Percentiles rank a stretch among this genome's conserved stretches.
Evolutionary conservation across 1,140 invertebrate species (phyloP).

Genomic region (Aleiodes sp.): DNA sequence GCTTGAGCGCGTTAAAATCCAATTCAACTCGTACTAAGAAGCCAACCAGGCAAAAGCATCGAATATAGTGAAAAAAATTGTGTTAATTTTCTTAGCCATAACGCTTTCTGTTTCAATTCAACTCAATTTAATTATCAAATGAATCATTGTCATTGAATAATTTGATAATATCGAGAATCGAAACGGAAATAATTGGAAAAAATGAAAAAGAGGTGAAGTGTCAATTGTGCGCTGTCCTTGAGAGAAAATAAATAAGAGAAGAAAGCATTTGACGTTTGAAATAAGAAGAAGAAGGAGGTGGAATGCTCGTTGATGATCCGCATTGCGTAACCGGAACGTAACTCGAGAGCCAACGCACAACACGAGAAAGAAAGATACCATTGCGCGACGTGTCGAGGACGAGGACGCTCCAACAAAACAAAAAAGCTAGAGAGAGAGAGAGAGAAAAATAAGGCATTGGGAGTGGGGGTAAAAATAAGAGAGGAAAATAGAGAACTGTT

Average conservation of each 20-base stretch:
- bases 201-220: conserved; percentile 7
- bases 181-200: background rate
- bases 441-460: background rate
- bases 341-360: conserved; percentile 27
- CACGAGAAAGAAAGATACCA: background rate
- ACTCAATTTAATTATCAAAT: no score
- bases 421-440: background rate
- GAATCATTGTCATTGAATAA: no score
- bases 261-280: conserved; percentile 8
- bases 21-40: conserved; percentile 43
- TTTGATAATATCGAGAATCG: no score
- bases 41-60: background rate
- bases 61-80: background rate
- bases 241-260: conserved; percentile 4
- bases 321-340: conserved; percentile 34
- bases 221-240: conserved; percentile 32
- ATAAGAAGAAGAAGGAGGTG: conserved; percentile 25
- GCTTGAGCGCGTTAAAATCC: conserved; percentile 62
- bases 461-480: conserved; percentile 1
- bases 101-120: no score
- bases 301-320: conserved; percentile 28
- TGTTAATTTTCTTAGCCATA: background rate
- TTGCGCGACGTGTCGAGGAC: background rate
- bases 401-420: background rate
- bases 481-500: conserved; percentile 2